Evolutionary conservation across 2,113 vertebrate genomes (phyloP).

Genomic region (Leptobrachium leishanense): DNA sequence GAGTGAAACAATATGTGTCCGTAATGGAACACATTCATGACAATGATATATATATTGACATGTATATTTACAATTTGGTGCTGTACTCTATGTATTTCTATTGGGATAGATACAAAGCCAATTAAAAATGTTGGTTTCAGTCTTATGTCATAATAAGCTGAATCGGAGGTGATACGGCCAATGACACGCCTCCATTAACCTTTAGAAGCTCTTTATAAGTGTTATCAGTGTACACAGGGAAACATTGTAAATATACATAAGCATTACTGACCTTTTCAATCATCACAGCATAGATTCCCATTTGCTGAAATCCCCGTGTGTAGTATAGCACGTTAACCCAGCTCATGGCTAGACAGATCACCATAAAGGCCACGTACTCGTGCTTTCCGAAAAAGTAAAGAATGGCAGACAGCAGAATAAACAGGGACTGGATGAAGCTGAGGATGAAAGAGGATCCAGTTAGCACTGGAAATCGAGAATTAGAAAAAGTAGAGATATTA

Average conservation of each 20-base stretch:
- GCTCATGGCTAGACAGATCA: constrained; percentile 85
- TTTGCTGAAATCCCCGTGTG: constrained; percentile 83
- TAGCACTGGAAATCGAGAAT: background rate
- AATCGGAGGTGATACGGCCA: too few species aligned
- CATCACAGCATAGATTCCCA: constrained; percentile 97
- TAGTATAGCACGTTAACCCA: constrained; percentile 94
- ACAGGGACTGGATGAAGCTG: constrained; percentile 82
- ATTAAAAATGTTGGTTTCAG: too few species aligned
- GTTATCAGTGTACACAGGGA: background rate
- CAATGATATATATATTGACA: too few species aligned
- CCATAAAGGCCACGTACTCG: constrained; percentile 84
- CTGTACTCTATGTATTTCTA: too few species aligned
- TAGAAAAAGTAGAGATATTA: too few species aligned
- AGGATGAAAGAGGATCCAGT: constrained; percentile 21
- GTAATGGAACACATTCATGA: too few species aligned
- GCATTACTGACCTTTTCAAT: constrained; percentile 84
- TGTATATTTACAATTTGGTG: too few species aligned
- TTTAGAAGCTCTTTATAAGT: constrained; percentile 1
- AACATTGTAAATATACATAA: background rate
- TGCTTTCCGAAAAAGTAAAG: constrained; percentile 69
- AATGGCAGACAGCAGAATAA: constrained; percentile 73
- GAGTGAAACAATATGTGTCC: too few species aligned
- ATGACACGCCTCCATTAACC: background rate
- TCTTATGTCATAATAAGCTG: too few species aligned
- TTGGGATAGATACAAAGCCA: too few species aligned